phyloP scores from a whole-genome alignment of 2,113 vertebrate genomes.

The Calidris pygmaea region DNA sequence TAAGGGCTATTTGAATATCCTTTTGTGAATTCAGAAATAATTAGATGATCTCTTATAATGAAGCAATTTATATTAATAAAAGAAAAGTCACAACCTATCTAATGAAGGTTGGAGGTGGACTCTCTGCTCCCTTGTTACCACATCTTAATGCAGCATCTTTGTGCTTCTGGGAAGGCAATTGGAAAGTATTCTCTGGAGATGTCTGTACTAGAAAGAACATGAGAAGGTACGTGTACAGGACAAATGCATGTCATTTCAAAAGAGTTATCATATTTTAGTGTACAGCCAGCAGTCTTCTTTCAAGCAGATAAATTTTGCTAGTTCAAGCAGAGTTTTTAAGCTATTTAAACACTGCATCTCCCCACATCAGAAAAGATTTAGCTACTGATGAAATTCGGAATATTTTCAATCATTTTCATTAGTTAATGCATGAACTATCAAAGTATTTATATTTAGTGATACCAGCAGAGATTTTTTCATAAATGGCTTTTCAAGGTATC shows the following conservation, averaged over 20 bases:
- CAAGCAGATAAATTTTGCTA: not conserved
- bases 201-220: conserved; percentile 8
- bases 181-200: conserved; percentile 47
- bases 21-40: conserved; percentile 71
- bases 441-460: not conserved
- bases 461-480: not conserved
- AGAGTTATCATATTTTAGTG: not conserved
- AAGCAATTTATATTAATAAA: conserved; percentile 69
- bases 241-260: not conserved
- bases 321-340: not conserved
- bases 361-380: not conserved
- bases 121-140: conserved; percentile 34
- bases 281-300: not conserved
- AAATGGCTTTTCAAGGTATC: not conserved
- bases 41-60: conserved; percentile 70
- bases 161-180: conserved; percentile 47
- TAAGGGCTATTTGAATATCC: conserved; percentile 47
- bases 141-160: conserved; percentile 52
- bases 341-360: not conserved
- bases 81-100: conserved; percentile 45
- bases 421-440: not conserved
- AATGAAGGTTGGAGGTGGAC: conserved; percentile 39
- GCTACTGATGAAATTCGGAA: not conserved
- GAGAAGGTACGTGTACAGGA: not conserved
- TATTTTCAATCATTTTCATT: not conserved